A percentile compares a stretch with the other conserved stretches of the same genome.
These are phyloP conservation scores for Meteorus sp. DNA, from an alignment of 1,140 invertebrate genomes.

Conservation along the genomic window DNA sequence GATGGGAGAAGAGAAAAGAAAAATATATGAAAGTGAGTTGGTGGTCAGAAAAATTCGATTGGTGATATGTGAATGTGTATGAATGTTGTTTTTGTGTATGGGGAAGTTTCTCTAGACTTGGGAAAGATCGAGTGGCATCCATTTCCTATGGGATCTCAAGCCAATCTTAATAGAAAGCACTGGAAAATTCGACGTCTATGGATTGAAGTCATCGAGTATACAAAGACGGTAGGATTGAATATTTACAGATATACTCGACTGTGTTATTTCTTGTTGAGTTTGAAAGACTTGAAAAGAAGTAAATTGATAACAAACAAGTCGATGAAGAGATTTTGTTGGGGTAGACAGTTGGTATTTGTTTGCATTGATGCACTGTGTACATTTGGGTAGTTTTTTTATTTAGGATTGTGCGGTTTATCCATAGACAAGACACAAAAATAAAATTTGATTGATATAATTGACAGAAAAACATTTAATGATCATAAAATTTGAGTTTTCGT, in stretches of 20 bases:
- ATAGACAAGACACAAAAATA: no score
- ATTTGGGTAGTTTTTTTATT: no score
- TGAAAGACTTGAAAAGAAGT: conserved; percentile 24
- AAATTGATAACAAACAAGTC: conserved; percentile 54
- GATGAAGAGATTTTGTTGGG: conserved; percentile 8
- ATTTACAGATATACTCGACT: conserved; percentile 55
- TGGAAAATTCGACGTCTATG: conserved; percentile 17
- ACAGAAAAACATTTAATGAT: conserved; percentile 47
- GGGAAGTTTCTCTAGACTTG: neutral
- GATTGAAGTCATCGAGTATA: conserved; percentile 8
- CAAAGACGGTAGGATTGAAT: conserved; percentile 32
- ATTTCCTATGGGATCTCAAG: conserved; percentile 30
- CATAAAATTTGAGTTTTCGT: neutral
- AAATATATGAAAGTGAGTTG: neutral
- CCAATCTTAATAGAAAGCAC: conserved; percentile 44
- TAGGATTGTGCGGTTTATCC: no score
- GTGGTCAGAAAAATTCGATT: no score
- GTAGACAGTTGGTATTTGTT: no score
- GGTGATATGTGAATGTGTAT: no score
- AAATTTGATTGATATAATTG: no score
- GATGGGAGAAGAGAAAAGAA: neutral
- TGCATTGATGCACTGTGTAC: no score
- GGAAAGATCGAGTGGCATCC: conserved; percentile 7
- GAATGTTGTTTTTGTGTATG: no score
- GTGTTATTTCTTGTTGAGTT: conserved; percentile 33